These are phyloP conservation scores for Scaptomyza polygonia DNA, from an alignment of 2,888 invertebrate species.

Conservation along the genomic window DNA sequence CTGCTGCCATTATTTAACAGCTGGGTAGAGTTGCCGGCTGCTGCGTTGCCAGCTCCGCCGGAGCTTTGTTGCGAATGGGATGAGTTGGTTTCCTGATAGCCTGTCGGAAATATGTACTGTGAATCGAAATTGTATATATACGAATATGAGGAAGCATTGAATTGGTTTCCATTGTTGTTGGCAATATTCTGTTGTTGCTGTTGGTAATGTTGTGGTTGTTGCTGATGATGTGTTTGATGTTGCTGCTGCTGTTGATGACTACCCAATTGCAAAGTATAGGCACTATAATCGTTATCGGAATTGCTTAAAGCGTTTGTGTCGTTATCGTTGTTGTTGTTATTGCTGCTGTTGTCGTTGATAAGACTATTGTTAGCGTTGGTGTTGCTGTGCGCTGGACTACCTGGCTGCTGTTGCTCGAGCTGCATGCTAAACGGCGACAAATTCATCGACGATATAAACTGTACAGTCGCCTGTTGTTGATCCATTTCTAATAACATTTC, in stretches of 20 bases:
- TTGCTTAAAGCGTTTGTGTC: constrained; percentile 66
- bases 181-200: constrained; percentile 83
- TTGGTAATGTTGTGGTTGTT: constrained; percentile 76
- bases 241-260: constrained; percentile 56
- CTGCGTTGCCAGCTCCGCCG: constrained; percentile 83
- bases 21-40: constrained; percentile 85
- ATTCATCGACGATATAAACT: constrained; percentile 94
- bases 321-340: constrained; percentile 65
- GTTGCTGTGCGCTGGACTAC: constrained; percentile 85
- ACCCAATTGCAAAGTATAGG: constrained; percentile 78
- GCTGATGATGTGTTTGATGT: constrained; percentile 77
- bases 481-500: constrained; percentile 93
- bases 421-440: constrained; percentile 94
- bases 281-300: constrained; percentile 74
- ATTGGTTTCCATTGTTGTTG: constrained; percentile 81
- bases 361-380: constrained; percentile 48
- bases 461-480: constrained; percentile 90
- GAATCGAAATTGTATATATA: constrained; percentile 86
- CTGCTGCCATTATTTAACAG: constrained; percentile 87
- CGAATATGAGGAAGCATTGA: constrained; percentile 83
- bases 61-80: constrained; percentile 84
- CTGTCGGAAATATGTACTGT: constrained; percentile 85
- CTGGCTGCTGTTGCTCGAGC: constrained; percentile 86
- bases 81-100: constrained; percentile 84
- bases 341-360: constrained; percentile 57